Base-by-base conservation (phyloP, 2,888 invertebrate species). In the Girardia tigrina region DNA sequence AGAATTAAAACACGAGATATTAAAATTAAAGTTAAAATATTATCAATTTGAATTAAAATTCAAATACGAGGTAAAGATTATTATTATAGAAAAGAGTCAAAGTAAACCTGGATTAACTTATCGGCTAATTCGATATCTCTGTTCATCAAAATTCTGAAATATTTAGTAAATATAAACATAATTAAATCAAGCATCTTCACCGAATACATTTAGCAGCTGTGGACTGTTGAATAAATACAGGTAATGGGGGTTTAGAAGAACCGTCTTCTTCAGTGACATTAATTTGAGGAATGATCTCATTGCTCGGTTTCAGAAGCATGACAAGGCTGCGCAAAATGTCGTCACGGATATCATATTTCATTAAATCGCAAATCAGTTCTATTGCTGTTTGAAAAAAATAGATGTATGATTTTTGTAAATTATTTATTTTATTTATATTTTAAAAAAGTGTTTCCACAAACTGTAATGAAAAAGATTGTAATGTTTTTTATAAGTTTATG, bases 191-290 rank as follows among this genome's bases (percentile, higher is more conserved):
- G 23, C 23, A 20, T 69, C 14, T 4, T 6, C 23, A 74, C 83
- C 83, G 82, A 72, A 84, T 82, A 72, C 81, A 81, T 78, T 84
- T 84, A 6, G 83, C 83, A 69, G 83, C 81, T 12, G 84, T 82
- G 74, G 84, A 84, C 78, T 84, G 84, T 74, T 84, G 84, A 23
- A 84, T 81, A 80, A 81, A 83, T 8, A 83, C 81, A 29, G 83
- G 83, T 16, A 83, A 78, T 26, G 83, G 82, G 2, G 80, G 80
- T 42, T 42, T 29, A 6, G 56, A 56, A 20, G 56, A 56, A 8
- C n/a, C 56, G 26, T 72, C 56, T 70, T 74, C 74, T 29, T 76
- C 26, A 23, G n/a, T 6, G 16, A 29, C 28, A 27, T 29, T 29
- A 20, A 70, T 6, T 29, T 16, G n/a, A 26, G 23, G 70, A 23